Evolutionary conservation across 1,140 invertebrate species (phyloP).

Genomic region (Panagrolaimus sp.): DNA sequence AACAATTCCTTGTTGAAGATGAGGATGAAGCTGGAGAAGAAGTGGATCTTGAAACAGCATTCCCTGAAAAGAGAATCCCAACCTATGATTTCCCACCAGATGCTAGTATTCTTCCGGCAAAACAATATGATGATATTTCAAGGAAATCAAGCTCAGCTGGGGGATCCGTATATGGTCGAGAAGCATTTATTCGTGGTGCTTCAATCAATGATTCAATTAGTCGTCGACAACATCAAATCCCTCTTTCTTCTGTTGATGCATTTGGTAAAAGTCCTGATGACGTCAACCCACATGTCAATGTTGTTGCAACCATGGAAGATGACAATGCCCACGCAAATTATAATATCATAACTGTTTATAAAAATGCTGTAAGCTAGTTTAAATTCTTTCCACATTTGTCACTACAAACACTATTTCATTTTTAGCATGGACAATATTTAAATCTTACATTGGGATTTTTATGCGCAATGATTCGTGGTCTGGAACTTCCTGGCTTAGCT

Average conservation of each 20-base stretch:
- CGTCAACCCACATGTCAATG: not conserved
- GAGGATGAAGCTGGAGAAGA: not conserved
- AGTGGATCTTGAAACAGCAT: not conserved
- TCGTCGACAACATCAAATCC: not conserved
- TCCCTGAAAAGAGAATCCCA: not conserved
- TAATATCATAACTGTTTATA: not conserved
- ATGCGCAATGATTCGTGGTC: slow-evolving; percentile 1
- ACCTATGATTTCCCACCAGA: not conserved
- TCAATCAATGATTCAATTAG: not conserved
- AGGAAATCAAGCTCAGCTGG: not conserved
- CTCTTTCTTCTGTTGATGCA: not conserved
- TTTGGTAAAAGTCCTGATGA: not conserved
- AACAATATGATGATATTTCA: not conserved
- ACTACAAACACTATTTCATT: too few species aligned
- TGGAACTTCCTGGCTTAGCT: not conserved
- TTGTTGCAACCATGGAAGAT: not conserved
- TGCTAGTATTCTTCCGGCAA: not conserved
- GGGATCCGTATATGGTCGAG: not conserved
- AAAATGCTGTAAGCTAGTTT: not conserved
- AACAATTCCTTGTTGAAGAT: slow-evolving; percentile 3
- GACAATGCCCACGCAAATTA: not conserved
- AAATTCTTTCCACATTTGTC: too few species aligned
- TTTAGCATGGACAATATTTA: not conserved
- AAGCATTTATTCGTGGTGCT: not conserved
- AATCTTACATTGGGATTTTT: not conserved